phyloP scores from a whole-genome alignment of 2,797 vertebrate species.

The Geotrypetes seraphini region DNA sequence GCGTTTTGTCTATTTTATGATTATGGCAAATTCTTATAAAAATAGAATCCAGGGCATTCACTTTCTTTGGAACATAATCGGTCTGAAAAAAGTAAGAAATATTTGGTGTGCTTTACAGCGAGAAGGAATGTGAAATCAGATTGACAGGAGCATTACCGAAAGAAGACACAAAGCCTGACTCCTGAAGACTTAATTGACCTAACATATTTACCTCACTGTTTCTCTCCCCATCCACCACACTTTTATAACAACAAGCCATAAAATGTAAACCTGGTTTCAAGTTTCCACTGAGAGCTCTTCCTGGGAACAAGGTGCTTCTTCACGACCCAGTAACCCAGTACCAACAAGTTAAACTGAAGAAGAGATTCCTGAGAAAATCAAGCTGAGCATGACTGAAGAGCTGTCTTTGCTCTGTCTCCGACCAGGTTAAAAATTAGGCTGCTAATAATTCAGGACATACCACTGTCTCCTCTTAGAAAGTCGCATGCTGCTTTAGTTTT shows the following conservation, averaged over 20 bases:
- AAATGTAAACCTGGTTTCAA: slow-evolving; percentile 24
- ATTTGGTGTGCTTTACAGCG: no score
- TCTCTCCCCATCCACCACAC: no score
- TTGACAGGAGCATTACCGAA: no score
- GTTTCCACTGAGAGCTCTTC: slow-evolving; percentile 38
- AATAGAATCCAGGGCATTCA: no score
- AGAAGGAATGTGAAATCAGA: no score
- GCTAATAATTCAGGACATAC: slow-evolving; percentile 7
- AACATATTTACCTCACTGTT: no score
- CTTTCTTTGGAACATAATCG: no score
- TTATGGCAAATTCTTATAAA: no score
- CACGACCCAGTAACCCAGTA: slow-evolving; percentile 20
- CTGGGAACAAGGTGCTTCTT: slow-evolving; percentile 22
- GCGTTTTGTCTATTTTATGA: no score
- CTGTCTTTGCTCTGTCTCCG: slow-evolving; percentile 38
- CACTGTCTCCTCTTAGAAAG: slow-evolving; percentile 24
- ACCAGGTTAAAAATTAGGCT: slow-evolving; percentile 43
- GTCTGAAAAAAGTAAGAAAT: no score
- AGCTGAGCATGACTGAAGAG: slow-evolving; percentile 47
- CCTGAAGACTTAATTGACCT: no score
- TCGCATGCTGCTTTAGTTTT: slow-evolving; percentile 20
- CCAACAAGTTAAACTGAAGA: slow-evolving; percentile 42
- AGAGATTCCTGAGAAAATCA: slow-evolving; percentile 40
- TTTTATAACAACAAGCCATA: slow-evolving; percentile 22
- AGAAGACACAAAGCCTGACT: no score